Base-by-base conservation (phyloP, 2,888 invertebrate genomes). In the Meiosimyza decipiens region DNA sequence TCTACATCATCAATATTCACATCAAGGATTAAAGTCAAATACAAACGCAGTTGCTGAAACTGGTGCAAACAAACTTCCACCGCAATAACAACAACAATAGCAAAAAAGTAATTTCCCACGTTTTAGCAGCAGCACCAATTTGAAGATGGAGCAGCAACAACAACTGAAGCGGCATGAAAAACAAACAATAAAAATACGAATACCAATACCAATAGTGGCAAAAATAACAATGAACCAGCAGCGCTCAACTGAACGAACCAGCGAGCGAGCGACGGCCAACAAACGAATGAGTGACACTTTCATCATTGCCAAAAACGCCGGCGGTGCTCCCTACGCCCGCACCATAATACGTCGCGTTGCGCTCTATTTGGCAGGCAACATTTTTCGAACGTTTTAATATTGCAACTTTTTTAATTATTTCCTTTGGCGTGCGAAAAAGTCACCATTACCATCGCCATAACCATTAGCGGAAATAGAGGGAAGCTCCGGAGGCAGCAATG, bases 331-430 rank as follows among this genome's bases (percentile, higher is more conserved):
- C 11, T 47, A 63, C 63, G 33, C 68, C 55, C 54, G 40, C 64
- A 13, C 22, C 49, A 12, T 16, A 28, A 28, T 16, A 16, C 28
- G 9, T 11, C 67, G 47, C 33, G 51, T 60, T 49, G 63, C 18
- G 13, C 63, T 22, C 63, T 63, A 74, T 79, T 77, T 78, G 79
- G 78, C 77, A 79, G 75, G 51, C 40, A 60, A 22, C 68, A 18
- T 51, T 28, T 33, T 16, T 33, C 40, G 65, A 74, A 76, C 79
- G 76, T 84, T 84, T 84, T 84, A 83, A 83, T 84, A 84, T 84
- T 84, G 80, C 77, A 83, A 83, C 85, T 83, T 84, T 83, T 84
- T 83, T 84, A 83, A 83, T 83, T 84, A 83, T 84, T 83, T 83
- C 81, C 83, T 81, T 76, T 75, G 72, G 75, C 69, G 71, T 59